These are phyloP conservation scores for Anguilla marmorata DNA, from an alignment of 2,797 vertebrate genomes.

Conservation along the genomic window DNA sequence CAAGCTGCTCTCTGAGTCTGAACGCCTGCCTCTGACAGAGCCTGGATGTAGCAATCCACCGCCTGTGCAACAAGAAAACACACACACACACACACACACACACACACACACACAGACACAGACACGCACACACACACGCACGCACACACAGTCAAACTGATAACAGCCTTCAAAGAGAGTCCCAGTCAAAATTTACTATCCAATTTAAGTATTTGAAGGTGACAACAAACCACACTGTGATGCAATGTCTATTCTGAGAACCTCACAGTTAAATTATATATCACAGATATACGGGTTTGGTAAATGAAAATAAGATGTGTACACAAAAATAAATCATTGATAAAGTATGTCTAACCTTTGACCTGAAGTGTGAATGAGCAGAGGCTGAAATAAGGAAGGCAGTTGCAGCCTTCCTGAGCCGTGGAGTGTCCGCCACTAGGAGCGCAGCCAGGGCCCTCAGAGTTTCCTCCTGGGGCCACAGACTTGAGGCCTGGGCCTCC, in stretches of 20 bases:
- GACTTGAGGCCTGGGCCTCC: conserved; percentile 69
- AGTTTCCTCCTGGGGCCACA: conserved; percentile 78
- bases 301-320: background rate
- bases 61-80: conserved; percentile 69
- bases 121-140: conserved; percentile 30
- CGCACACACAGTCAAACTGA: background rate
- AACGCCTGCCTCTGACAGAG: conserved; percentile 81
- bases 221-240: background rate
- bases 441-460: conserved; percentile 82
- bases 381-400: conserved; percentile 79
- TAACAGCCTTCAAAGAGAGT: background rate
- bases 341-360: conserved; percentile 75
- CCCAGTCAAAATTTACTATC: background rate
- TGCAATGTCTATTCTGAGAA: background rate
- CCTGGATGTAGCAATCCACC: conserved; percentile 88
- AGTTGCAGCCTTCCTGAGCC: conserved; percentile 75
- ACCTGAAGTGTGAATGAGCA: conserved; percentile 79
- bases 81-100: conserved; percentile 31
- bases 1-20: conserved; percentile 88
- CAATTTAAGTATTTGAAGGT: background rate
- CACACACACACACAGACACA: conserved; percentile 41
- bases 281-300: background rate
- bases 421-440: conserved; percentile 75
- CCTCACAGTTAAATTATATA: background rate
- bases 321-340: background rate